Conservation (phyloP, 1,140 invertebrate genomes). For the Drosophila arizonae region DNA sequence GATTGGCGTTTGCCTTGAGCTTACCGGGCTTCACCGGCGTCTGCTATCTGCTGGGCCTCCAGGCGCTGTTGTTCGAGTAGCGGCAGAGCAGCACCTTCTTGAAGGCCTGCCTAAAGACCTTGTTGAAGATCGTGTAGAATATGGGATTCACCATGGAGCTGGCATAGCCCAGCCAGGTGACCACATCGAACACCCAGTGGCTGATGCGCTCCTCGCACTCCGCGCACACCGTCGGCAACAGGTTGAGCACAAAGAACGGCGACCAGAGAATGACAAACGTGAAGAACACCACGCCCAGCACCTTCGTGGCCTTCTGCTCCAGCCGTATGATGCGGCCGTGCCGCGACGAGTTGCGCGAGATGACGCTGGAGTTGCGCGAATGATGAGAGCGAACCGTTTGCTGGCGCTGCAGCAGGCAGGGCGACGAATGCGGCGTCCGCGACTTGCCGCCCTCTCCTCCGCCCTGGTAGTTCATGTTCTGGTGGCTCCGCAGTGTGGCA, state of each 20-base stretch:
- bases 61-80: slow-evolving; percentile 86
- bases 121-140: slow-evolving; percentile 97
- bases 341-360: slow-evolving; percentile 90
- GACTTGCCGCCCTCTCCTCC: slow-evolving; percentile 48
- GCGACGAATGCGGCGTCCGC: slow-evolving; percentile 82
- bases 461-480: slow-evolving; percentile 82
- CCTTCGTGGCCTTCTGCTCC: slow-evolving; percentile 97
- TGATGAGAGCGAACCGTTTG: slow-evolving; percentile 86
- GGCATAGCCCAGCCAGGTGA: slow-evolving; percentile 95
- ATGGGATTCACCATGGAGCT: slow-evolving; percentile 97
- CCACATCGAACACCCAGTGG: slow-evolving; percentile 91
- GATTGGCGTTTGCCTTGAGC: slow-evolving; percentile 44
- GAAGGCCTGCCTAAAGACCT: slow-evolving; percentile 95
- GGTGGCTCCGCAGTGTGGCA: slow-evolving; percentile 85
- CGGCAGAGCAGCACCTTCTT: slow-evolving; percentile 93
- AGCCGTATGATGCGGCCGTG: slow-evolving; percentile 91
- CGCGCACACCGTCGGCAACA: slow-evolving; percentile 90
- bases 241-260: slow-evolving; percentile 95
- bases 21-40: slow-evolving; percentile 62
- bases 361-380: slow-evolving; percentile 90
- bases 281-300: slow-evolving; percentile 95
- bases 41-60: slow-evolving; percentile 83
- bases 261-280: slow-evolving; percentile 97
- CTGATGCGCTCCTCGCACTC: slow-evolving; percentile 89
- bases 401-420: slow-evolving; percentile 82